phyloP scores from a whole-genome alignment of 1,140 invertebrate species.

The Sminthurides bifidus region DNA sequence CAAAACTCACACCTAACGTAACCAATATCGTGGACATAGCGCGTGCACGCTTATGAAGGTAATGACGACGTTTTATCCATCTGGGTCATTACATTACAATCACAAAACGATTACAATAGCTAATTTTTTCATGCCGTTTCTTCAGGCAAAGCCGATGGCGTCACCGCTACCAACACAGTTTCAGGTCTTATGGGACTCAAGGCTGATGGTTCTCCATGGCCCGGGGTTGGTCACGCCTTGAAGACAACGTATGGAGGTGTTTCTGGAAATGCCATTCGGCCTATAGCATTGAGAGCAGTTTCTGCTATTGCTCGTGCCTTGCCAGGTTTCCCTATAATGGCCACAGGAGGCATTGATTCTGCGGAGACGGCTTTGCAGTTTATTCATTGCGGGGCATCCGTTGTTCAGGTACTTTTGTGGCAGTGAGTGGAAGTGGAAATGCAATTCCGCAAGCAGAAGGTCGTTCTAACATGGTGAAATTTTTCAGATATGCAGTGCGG shows the following conservation, averaged over 20 bases:
- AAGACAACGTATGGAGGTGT: constrained; percentile 91
- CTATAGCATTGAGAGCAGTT: constrained; percentile 79
- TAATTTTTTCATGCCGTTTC: background rate
- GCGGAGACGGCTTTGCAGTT: constrained; percentile 89
- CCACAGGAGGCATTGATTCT: constrained; percentile 92
- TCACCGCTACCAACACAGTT: constrained; percentile 95
- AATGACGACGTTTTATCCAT: constrained; percentile 27
- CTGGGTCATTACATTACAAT: background rate
- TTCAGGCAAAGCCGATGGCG: constrained; percentile 76
- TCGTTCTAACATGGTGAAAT: background rate
- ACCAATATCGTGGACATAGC: constrained; percentile 86
- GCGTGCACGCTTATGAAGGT: constrained; percentile 76
- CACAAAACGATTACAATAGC: constrained; percentile 1
- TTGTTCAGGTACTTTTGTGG: constrained; percentile 58
- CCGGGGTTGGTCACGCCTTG: constrained; percentile 65
- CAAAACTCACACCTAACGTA: constrained; percentile 95
- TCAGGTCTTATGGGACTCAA: constrained; percentile 81
- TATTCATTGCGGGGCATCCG: constrained; percentile 75
- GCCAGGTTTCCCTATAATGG: constrained; percentile 82
- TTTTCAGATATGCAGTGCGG: constrained; percentile 74
- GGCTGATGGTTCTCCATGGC: constrained; percentile 74
- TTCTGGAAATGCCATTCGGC: constrained; percentile 88
- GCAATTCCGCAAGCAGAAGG: background rate
- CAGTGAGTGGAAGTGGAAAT: background rate
- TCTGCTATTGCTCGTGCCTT: constrained; percentile 69